phyloP scores from a whole-genome alignment of 2,113 vertebrate genomes.

The Piaya cayana region DNA sequence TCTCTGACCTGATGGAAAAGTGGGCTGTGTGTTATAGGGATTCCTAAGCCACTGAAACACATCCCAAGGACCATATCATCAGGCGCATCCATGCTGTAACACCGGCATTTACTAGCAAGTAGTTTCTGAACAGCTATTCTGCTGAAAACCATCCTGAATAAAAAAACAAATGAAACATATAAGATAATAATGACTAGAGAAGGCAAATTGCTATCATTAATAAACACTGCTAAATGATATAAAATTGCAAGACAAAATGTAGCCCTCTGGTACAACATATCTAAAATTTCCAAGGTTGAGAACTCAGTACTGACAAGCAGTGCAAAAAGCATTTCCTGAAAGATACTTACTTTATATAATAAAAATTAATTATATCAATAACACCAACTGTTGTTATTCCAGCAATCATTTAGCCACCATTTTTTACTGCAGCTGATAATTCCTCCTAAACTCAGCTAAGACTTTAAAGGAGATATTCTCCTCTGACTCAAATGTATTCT shows the following conservation, averaged over 20 bases:
- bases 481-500: background rate
- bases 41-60: slow-evolving; percentile 92
- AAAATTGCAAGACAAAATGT: background rate
- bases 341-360: background rate
- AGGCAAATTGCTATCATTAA: background rate
- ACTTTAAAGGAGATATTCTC: background rate
- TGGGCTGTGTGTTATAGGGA: slow-evolving; percentile 90
- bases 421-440: background rate
- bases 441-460: background rate
- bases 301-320: background rate
- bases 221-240: background rate
- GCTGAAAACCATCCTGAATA: slow-evolving; percentile 93
- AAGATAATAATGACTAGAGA: background rate
- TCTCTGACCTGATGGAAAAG: slow-evolving; percentile 92
- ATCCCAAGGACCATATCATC: slow-evolving; percentile 99
- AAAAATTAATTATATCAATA: background rate
- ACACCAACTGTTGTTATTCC: background rate
- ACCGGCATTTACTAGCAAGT: slow-evolving; percentile 88
- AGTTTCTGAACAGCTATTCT: slow-evolving; percentile 83
- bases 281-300: background rate
- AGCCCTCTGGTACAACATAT: background rate
- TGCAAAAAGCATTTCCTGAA: background rate
- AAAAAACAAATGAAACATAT: background rate
- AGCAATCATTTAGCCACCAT: background rate
- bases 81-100: slow-evolving; percentile 91